Evolutionary conservation across 2,888 invertebrate species (phyloP), one percentile per base, ranked within the genome.

Genomic region (Aspidapion aeneum): DNA sequence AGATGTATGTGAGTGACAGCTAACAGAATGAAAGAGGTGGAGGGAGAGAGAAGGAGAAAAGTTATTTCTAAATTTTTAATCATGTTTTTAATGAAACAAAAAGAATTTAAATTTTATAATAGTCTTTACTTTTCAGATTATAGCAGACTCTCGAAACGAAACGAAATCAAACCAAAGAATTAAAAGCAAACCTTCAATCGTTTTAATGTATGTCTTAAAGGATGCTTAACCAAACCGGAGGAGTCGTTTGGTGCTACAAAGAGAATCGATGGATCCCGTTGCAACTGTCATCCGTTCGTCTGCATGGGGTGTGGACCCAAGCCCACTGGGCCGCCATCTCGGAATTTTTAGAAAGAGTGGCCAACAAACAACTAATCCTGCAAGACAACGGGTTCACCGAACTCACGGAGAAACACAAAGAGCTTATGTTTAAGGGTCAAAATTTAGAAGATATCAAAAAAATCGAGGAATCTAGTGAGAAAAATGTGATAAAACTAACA

Each of bases 191-290:
- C 55, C n/a, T 22, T 61, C 50, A 18, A 62, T 66, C 55, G 60
- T 66, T 69, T 74, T 73, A 68, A 74, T 73, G 72, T 65, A 57
- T 73, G 65, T 66, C 69, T 66, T 66, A 71, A 74, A 85, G 79
- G 77, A 86, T 87, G 87, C 85, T 86, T 78, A 85, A 86, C 69
- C 83, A 85, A 78, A 68, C 68, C 60, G 85, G 85, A 78, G 85
- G 85, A 78, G 86, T 87, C 73, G 87, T 87, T 77, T 87, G 87
- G 87, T 87, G 87, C 82, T 82, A 85, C 77, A 85, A 86, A 79
- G 86, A 87, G 81, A 86, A 87, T 80, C 85, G 85, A 77, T 85
- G 87, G 82, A 84, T 87, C 76, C 87, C 88, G 70, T 84, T 87
- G 68, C 86, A 87, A 77, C 82, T 88, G 70, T 86, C 87, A 64